phyloP scores from a whole-genome alignment of 2,797 vertebrate species.

The Gymnopithys bicolor region DNA sequence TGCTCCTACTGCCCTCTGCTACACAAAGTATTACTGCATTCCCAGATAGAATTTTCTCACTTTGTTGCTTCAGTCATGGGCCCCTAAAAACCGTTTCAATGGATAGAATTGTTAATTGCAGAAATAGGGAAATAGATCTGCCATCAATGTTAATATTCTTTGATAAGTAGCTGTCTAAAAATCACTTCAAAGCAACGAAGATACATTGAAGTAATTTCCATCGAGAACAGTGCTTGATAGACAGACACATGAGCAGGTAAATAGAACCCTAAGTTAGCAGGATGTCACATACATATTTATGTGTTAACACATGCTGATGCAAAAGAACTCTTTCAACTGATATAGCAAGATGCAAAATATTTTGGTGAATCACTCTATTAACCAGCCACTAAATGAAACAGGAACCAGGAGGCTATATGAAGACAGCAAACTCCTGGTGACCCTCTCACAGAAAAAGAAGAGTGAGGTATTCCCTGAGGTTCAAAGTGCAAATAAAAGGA shows the following conservation, averaged over 20 bases:
- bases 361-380: constrained; percentile 8
- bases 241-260: constrained; percentile 56
- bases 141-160: constrained; percentile 44
- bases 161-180: constrained; percentile 61
- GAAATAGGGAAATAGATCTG: constrained; percentile 35
- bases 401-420: not conserved
- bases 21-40: not conserved
- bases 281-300: constrained; percentile 63
- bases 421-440: not conserved
- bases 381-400: not conserved
- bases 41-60: not conserved
- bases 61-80: not conserved
- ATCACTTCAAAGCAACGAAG: constrained; percentile 42
- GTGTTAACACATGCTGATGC: constrained; percentile 11
- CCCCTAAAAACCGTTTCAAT: not conserved
- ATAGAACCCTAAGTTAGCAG: constrained; percentile 46
- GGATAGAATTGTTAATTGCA: constrained; percentile 48
- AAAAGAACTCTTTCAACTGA: not conserved
- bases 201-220: constrained; percentile 51
- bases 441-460: not conserved
- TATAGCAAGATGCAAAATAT: not conserved
- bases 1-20: constrained; percentile 28
- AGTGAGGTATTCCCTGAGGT: not conserved
- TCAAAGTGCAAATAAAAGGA: not conserved
- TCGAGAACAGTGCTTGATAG: constrained; percentile 39